These are phyloP conservation scores for Aeoliscus strigatus DNA, from an alignment of 2,797 vertebrate genomes.

Conservation along the genomic window DNA sequence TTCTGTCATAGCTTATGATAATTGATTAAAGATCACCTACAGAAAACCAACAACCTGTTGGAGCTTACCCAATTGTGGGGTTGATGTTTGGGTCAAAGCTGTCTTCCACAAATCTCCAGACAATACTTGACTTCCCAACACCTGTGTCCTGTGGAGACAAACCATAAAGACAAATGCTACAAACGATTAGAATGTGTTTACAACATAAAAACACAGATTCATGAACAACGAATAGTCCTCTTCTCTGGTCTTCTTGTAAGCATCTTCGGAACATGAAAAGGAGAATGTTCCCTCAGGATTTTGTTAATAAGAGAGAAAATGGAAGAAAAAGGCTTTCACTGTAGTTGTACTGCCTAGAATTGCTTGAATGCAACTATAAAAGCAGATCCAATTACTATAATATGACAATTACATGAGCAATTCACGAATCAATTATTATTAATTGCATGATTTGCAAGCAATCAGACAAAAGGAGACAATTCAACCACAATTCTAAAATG, in stretches of 20 bases:
- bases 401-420: not conserved
- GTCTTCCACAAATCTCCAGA: conserved; percentile 95
- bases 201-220: conserved; percentile 6
- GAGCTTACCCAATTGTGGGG: conserved; percentile 93
- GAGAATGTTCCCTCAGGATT: not conserved
- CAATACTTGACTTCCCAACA: conserved; percentile 86
- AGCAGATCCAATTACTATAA: too few species aligned
- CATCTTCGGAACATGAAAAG: too few species aligned
- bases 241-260: not conserved
- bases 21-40: too few species aligned
- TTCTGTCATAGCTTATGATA: not conserved
- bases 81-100: conserved; percentile 99
- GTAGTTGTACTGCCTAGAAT: not conserved
- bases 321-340: not conserved
- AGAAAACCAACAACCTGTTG: not conserved
- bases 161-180: conserved; percentile 18
- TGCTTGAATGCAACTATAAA: not conserved
- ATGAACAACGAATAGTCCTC: not conserved
- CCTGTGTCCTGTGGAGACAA: conserved; percentile 75
- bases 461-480: not conserved
- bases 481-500: too few species aligned
- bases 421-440: not conserved
- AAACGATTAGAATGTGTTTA: conserved; percentile 2
- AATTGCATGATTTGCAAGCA: not conserved
- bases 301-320: not conserved